These are phyloP conservation scores for Drosophila varians DNA, from an alignment of 1,140 invertebrate species.

Conservation along the genomic window DNA sequence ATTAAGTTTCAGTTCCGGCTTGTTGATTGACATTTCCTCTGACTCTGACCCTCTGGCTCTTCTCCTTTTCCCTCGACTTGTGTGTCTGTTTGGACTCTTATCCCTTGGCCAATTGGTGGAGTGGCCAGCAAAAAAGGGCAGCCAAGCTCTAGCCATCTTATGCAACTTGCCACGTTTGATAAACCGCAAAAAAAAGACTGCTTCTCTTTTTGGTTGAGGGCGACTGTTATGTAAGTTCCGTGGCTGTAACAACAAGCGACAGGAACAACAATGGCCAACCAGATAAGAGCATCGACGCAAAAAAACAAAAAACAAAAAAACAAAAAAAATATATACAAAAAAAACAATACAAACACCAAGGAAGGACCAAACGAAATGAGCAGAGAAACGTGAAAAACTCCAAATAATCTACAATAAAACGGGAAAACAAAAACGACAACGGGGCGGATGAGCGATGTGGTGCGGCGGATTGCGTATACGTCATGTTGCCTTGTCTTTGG, in stretches of 20 bases:
- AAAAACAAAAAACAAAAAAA: conserved; percentile 1
- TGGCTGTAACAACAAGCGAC: conserved; percentile 39
- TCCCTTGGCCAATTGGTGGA: conserved; percentile 14
- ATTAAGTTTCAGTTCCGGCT: conserved; percentile 71
- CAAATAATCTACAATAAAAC: conserved; percentile 29
- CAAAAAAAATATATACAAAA: conserved; percentile 1
- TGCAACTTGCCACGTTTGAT: conserved; percentile 49
- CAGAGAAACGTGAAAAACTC: conserved; percentile 52
- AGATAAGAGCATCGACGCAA: conserved; percentile 33
- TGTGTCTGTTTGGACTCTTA: background rate
- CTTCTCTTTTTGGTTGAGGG: background rate
- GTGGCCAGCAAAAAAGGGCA: conserved; percentile 1
- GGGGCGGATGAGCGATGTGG: conserved; percentile 24
- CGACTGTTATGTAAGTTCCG: conserved; percentile 32
- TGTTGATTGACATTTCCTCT: conserved; percentile 75
- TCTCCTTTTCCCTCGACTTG: background rate
- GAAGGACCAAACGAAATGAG: conserved; percentile 26
- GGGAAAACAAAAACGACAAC: conserved; percentile 2
- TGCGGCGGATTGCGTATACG: conserved; percentile 58
- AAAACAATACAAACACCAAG: background rate
- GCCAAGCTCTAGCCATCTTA: conserved; percentile 28
- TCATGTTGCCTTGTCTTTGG: conserved; percentile 46
- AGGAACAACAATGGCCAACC: conserved; percentile 33
- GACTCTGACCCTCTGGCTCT: background rate
- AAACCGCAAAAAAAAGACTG: conserved; percentile 26